Evolutionary conservation across 2,797 vertebrate species (phyloP), one percentile per base, ranked within the genome.

Genomic region (Allobates femoralis): DNA sequence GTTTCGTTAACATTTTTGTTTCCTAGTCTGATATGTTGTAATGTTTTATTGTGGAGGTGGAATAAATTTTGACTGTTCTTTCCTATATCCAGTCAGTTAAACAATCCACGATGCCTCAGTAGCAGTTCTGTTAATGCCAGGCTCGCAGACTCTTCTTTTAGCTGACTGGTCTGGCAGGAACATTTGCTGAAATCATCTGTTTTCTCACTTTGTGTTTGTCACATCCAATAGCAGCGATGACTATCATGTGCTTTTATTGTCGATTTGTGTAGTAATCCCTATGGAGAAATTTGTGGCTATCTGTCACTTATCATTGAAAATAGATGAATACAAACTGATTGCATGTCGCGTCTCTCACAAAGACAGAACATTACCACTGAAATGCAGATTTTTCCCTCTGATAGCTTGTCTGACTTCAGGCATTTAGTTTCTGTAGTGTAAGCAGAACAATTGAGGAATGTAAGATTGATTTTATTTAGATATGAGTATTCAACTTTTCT

Each of bases 181-280:
- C 62, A 83, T 87, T 83, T 83, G 74, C 81, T 83, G 79, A 77
- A 87, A 79, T 83, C 85, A 46, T 86, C 73, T 58, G 28, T 86
- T 66, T 85, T 74, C 23, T 19, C 28, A 26, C 53, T 60, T 73
- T 86, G 78, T 81, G 23, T 86, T 79, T 81, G 78, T 75, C 79
- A 62, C 46, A 77, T 77, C 73, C 58, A 60, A 86, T 83, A 55
- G 55, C 77, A 55, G 23, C 15, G 19, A 60, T 82, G 37, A 78
- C 46, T 69, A 81, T 30, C 78, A 60, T 66, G 58, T 75, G 71
- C n/a, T 82, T 82, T 81, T 67, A 41, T 62, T 77, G 69, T 76
- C 34, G 6, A 21, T 66, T 77, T 69, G 71, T 71, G 21, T 28
- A 77, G 58, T 86, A 86, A 86, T 86, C 85, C 85, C 73, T n/a